A percentile compares a stretch with the other conserved stretches of the same genome.
Evolutionary conservation across 2,113 vertebrate species (phyloP).

Genomic region (Spea multiplicata): DNA sequence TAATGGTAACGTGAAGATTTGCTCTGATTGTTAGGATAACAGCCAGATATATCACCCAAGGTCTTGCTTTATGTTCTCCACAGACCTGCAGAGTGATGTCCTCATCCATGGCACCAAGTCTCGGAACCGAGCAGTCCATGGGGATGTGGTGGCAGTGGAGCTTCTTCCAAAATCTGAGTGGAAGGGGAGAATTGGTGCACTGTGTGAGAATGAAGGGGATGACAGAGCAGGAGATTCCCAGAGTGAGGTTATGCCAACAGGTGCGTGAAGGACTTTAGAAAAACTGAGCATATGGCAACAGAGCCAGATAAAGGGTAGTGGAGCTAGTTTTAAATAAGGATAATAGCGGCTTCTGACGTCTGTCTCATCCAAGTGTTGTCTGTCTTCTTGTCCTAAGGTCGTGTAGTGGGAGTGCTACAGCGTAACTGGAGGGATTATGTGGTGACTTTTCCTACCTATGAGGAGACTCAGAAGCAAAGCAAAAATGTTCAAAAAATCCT

Average conservation of each 20-base stretch:
- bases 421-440: conserved; percentile 97
- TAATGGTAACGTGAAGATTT: too few species aligned
- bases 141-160: conserved; percentile 84
- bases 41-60: too few species aligned
- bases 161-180: conserved; percentile 79
- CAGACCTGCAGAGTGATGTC: conserved; percentile 78
- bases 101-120: conserved; percentile 79
- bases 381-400: conserved; percentile 63
- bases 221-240: conserved; percentile 71
- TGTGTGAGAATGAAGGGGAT: conserved; percentile 76
- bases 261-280: conserved; percentile 65
- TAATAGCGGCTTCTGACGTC: too few species aligned
- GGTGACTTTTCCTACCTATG: conserved; percentile 86
- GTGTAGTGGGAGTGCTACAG: conserved; percentile 86
- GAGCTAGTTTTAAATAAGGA: too few species aligned
- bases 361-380: neutral
- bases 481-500: conserved; percentile 85
- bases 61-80: too few species aligned
- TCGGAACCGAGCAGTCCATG: conserved; percentile 85
- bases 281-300: too few species aligned
- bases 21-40: too few species aligned
- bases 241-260: conserved; percentile 83
- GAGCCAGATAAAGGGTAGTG: too few species aligned
- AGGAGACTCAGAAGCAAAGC: conserved; percentile 79
- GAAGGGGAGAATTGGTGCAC: conserved; percentile 76